These are phyloP conservation scores for Xestia rhomboidea DNA, from an alignment of 2,888 invertebrate species.

Conservation along the genomic window DNA sequence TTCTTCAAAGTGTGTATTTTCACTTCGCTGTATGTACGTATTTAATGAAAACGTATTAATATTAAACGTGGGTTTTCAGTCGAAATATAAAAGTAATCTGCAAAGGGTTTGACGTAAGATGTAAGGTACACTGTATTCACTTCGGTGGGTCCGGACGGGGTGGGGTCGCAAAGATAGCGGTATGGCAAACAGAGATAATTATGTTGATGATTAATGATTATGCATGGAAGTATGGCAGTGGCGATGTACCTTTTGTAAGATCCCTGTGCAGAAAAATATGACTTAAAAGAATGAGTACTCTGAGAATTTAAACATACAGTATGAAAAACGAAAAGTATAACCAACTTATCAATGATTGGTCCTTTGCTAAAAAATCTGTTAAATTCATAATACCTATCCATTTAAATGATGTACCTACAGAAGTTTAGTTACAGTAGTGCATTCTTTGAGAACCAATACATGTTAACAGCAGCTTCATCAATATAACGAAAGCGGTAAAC, in stretches of 20 bases:
- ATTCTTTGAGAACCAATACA: neutral
- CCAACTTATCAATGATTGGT: neutral
- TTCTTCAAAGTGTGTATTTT: neutral
- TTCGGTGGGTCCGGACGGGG: slow-evolving; percentile 44
- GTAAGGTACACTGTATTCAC: slow-evolving; percentile 63
- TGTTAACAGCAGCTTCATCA: neutral
- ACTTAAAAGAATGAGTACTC: neutral
- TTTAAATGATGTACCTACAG: neutral
- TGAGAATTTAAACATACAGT: neutral
- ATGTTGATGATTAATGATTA: neutral
- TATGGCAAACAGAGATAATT: neutral
- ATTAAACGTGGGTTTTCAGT: slow-evolving; percentile 44
- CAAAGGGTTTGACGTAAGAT: slow-evolving; percentile 59
- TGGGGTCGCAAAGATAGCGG: slow-evolving; percentile 35
- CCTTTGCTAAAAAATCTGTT: neutral
- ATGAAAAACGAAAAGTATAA: neutral
- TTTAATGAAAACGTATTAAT: slow-evolving; percentile 19
- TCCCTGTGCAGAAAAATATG: neutral
- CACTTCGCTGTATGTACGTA: neutral
- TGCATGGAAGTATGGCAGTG: neutral
- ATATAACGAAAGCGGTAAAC: neutral
- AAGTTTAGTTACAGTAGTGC: neutral
- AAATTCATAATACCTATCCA: neutral
- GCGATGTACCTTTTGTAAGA: neutral
- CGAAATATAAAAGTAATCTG: slow-evolving; percentile 64